Evolutionary conservation across 92 coral and sea anemone genomes (phyloP).

Genomic region (Galaxea fascicularis): DNA sequence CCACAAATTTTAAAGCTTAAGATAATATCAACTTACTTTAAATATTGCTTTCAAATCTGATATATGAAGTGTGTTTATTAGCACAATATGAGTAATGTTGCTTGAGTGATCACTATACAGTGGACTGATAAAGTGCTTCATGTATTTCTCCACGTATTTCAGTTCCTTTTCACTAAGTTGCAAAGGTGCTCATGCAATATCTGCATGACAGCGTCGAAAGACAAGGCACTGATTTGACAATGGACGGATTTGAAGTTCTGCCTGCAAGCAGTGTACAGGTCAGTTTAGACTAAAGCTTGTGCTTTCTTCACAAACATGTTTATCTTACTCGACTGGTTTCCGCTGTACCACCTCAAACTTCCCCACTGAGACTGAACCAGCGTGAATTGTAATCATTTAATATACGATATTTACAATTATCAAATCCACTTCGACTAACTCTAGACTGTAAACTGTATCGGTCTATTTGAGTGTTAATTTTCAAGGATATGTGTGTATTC

Average conservation of each 20-base stretch:
- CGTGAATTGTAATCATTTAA: too few relatives aligned
- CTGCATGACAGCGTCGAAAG: neutral
- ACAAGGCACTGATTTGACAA: neutral
- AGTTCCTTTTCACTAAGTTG: neutral
- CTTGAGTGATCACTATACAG: neutral
- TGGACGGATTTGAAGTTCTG: conserved; percentile 2
- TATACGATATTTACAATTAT: too few relatives aligned
- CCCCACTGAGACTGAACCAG: neutral
- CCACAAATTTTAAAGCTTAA: neutral
- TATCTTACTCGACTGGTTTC: neutral
- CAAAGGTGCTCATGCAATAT: neutral
- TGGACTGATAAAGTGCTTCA: neutral
- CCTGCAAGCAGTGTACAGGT: conserved; percentile 14
- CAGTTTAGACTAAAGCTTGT: neutral
- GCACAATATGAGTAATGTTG: neutral
- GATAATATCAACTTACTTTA: neutral
- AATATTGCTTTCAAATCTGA: neutral
- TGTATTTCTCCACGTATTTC: neutral
- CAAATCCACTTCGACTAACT: too few relatives aligned
- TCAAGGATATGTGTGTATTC: too few relatives aligned
- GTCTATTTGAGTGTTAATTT: too few relatives aligned
- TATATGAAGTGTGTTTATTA: neutral
- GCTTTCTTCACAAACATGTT: neutral
- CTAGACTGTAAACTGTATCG: too few relatives aligned
- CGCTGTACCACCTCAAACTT: neutral